Percentiles rank a stretch among this genome's conserved stretches.
phyloP scores from a whole-genome alignment of 2,797 vertebrate species.

The Spinus pinus region DNA sequence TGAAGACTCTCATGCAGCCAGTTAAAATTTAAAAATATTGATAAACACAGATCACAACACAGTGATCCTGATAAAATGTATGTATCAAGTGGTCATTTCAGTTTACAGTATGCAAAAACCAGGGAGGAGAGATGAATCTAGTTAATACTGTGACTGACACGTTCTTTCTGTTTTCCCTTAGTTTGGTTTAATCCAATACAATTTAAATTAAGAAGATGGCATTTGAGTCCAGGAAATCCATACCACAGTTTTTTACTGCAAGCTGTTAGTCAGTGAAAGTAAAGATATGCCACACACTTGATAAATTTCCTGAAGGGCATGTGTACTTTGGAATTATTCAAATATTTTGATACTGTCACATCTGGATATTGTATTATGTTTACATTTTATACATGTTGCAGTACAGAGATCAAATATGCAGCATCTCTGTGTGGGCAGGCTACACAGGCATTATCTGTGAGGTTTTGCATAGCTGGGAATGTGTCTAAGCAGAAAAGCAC shows the following conservation, averaged over 20 bases:
- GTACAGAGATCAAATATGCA: not conserved
- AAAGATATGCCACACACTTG: not conserved
- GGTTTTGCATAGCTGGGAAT: not conserved
- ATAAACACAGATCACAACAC: not conserved
- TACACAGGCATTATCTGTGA: accelerated
- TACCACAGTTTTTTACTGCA: not conserved
- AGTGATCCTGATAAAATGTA: not conserved
- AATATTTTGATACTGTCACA: not conserved
- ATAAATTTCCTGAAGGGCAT: not conserved
- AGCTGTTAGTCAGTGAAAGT: not conserved
- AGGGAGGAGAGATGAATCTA: not conserved
- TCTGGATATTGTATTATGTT: not conserved
- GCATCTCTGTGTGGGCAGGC: not conserved
- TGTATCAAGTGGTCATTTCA: not conserved
- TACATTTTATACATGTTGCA: not conserved
- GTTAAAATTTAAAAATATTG: not conserved
- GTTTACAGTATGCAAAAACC: not conserved
- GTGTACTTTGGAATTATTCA: not conserved
- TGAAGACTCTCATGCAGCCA: not conserved
- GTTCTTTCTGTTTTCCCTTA: not conserved
- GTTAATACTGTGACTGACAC: not conserved
- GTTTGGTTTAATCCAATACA: not conserved
- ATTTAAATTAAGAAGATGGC: not conserved
- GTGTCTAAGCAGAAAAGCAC: not conserved
- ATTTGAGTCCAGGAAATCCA: not conserved